Evolutionary conservation across 1,140 invertebrate species (phyloP).

Genomic region (Nilaparvata lugens): DNA sequence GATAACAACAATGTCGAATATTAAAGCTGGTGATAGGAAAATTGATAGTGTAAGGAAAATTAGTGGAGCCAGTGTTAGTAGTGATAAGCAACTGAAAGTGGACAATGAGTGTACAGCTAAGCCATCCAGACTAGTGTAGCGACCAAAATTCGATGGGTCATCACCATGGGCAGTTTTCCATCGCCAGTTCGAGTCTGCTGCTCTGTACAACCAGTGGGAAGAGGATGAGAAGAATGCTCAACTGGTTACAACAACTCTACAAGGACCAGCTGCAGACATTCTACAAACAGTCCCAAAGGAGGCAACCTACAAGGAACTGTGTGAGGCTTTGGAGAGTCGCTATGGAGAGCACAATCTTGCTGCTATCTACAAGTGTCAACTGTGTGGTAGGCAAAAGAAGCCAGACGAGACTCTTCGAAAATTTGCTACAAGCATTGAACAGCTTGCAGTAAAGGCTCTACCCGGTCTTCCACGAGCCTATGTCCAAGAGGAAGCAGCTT

Average conservation of each 20-base stretch:
- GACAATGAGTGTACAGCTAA: not conserved
- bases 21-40: not conserved
- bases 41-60: not conserved
- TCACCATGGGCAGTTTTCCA: not conserved
- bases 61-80: not conserved
- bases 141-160: not conserved
- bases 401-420: not conserved
- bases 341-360: not conserved
- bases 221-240: not conserved
- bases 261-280: not conserved
- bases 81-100: not conserved
- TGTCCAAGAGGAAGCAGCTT: not conserved
- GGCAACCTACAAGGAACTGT: not conserved
- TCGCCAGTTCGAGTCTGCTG: not conserved
- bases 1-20: not conserved
- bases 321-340: not conserved
- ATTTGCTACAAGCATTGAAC: not conserved
- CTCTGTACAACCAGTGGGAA: not conserved
- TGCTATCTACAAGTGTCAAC: not conserved
- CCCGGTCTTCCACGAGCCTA: not conserved
- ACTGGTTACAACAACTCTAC: not conserved
- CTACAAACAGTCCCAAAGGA: not conserved
- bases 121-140: not conserved
- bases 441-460: not conserved
- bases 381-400: not conserved